Percentiles rank a stretch among this genome's conserved stretches.
Evolutionary conservation across 2,797 vertebrate species (phyloP).

Genomic region (Lepus townsendii): DNA sequence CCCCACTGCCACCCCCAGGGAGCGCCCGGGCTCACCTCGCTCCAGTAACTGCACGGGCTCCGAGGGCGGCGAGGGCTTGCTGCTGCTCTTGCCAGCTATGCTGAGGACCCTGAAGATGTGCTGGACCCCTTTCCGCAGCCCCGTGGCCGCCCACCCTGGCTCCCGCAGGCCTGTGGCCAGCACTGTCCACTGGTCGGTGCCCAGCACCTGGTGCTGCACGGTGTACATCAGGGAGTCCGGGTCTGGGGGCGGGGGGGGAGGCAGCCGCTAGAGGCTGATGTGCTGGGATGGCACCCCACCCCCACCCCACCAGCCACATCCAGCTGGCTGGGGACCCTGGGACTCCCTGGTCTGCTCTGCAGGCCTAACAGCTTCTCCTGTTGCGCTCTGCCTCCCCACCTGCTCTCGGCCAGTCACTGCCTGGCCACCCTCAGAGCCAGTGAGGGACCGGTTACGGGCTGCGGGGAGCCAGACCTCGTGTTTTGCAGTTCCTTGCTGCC

Average conservation of each 20-base stretch:
- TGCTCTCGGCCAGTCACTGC: background rate
- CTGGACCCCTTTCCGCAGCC: conserved; percentile 94
- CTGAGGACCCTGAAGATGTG: conserved; percentile 96
- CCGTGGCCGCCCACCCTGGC: conserved; percentile 91
- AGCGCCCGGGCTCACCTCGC: conserved; percentile 87
- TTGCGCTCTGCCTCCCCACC: background rate
- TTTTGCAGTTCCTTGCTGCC: background rate
- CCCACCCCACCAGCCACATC: fast-evolving
- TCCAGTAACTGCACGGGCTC: conserved; percentile 94
- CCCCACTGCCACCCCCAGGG: fast-evolving
- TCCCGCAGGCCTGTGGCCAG: conserved; percentile 93
- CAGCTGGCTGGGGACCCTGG: fast-evolving
- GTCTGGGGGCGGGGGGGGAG: conserved; percentile 88
- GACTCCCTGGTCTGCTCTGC: background rate
- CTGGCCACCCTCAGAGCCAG: background rate
- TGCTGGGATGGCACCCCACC: fast-evolving
- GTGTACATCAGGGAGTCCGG: conserved; percentile 94
- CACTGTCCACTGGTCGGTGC: conserved; percentile 96
- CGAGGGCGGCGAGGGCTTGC: conserved; percentile 95
- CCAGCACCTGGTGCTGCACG: conserved; percentile 96
- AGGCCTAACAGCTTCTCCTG: background rate
- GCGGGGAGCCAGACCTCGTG: background rate
- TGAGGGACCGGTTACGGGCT: background rate
- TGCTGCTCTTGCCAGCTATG: conserved; percentile 95
- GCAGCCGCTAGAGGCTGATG: conserved; percentile 15